Percentiles rank a stretch among this genome's conserved stretches.
phyloP scores from a whole-genome alignment of 2,888 invertebrate genomes.

The Cantharis lateralis region DNA sequence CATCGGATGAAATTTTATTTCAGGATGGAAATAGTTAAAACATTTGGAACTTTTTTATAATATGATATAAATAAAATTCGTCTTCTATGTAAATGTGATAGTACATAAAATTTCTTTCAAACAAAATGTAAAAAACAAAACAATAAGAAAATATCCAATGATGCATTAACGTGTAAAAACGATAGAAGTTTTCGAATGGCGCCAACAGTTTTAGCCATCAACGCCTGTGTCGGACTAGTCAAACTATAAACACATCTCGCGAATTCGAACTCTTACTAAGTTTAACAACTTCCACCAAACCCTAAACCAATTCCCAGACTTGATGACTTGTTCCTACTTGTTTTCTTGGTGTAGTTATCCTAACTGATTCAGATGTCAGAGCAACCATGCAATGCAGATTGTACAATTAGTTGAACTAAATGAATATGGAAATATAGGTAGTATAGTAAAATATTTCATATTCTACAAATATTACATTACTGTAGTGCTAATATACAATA shows the following conservation, averaged over 20 bases:
- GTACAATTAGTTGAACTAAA: neutral
- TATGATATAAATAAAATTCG: neutral
- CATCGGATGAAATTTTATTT: neutral
- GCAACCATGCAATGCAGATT: neutral
- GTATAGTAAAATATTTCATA: neutral
- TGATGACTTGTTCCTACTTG: constrained; percentile 37
- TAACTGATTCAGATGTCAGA: constrained; percentile 15
- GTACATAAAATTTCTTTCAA: constrained; percentile 11
- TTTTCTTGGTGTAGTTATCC: constrained; percentile 31
- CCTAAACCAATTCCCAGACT: constrained; percentile 38
- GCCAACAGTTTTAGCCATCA: constrained; percentile 36
- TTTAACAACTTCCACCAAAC: constrained; percentile 37
- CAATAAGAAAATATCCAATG: constrained; percentile 34
- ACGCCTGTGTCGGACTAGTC: constrained; percentile 32
- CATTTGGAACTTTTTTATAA: constrained; percentile 1
- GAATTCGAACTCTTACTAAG: constrained; percentile 35
- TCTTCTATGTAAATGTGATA: constrained; percentile 20
- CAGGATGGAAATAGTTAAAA: constrained; percentile 4
- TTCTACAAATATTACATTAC: neutral
- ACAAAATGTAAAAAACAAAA: constrained; percentile 29
- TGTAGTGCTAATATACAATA: neutral
- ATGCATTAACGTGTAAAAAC: constrained; percentile 36
- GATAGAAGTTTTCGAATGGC: constrained; percentile 29
- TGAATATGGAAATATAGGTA: neutral
- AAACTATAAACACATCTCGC: constrained; percentile 40